Percentiles rank a stretch among this genome's conserved stretches.
These are phyloP conservation scores for Beris morrisii DNA, from an alignment of 2,888 invertebrate species.

Conservation along the genomic window DNA sequence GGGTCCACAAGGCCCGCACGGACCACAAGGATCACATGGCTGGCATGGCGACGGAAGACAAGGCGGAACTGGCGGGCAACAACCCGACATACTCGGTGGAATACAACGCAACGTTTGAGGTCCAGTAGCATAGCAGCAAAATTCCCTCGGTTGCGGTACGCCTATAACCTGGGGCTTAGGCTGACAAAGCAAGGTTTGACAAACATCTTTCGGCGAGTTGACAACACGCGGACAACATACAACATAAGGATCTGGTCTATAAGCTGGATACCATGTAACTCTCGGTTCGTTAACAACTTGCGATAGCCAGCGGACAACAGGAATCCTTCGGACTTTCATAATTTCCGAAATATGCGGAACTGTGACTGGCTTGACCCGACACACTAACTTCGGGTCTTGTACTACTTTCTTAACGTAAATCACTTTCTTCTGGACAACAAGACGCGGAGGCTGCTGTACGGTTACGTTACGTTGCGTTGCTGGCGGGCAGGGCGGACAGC, in stretches of 20 bases:
- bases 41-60: slow-evolving; percentile 45
- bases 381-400: slow-evolving; percentile 50
- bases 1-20: slow-evolving; percentile 20
- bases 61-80: slow-evolving; percentile 42
- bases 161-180: slow-evolving; percentile 52
- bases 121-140: slow-evolving; percentile 50
- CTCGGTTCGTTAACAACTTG: slow-evolving; percentile 44
- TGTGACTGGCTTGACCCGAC: slow-evolving; percentile 39
- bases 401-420: slow-evolving; percentile 51
- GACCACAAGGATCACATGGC: slow-evolving; percentile 42
- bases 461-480: slow-evolving; percentile 51
- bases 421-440: slow-evolving; percentile 51
- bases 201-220: slow-evolving; percentile 52
- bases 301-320: slow-evolving; percentile 1
- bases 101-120: slow-evolving; percentile 4
- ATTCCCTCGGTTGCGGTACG: slow-evolving; percentile 51
- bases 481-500: slow-evolving; percentile 49
- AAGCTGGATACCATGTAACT: slow-evolving; percentile 50
- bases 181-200: slow-evolving; percentile 52
- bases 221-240: slow-evolving; percentile 50
- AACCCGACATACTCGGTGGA: slow-evolving; percentile 47
- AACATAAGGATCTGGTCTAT: slow-evolving; percentile 52
- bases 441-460: slow-evolving; percentile 51
- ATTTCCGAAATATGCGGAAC: slow-evolving; percentile 15
- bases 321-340: slow-evolving; percentile 7